Base-by-base conservation (phyloP, 2,797 vertebrate genomes). In the Dryobates pubescens region DNA sequence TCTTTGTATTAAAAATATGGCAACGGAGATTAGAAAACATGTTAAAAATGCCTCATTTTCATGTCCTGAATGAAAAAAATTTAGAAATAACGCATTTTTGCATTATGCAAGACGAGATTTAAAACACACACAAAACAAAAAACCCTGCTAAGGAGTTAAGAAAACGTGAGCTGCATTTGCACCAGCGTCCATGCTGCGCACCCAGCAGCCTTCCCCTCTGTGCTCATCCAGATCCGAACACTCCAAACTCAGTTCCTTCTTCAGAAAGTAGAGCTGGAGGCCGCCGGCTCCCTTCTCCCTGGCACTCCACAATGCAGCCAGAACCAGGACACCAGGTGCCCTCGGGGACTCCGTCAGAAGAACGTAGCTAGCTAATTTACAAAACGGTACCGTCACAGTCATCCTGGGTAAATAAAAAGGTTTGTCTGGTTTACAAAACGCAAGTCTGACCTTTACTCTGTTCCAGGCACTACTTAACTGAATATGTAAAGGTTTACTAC, bases 381-480 rank as follows among this genome's bases (percentile, higher is more conserved):
- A 87, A 86, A 92, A 80, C 1, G 63, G 43, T 70, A 63, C 90
- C 17, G 3, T 61, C 84, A 13, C 27, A 51, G 88, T 72, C 93
- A 9, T 58, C 43, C 8, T 38, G 95, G 89, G 88, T 32, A 89
- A 92, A 95, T 26, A 87, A 90, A 96, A 95, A 96, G 45, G 72
- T 72, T 76, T 34, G 82, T 90, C 71, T 17, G 70, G 76, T 89
- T 88, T 77, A 94, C 62, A 93, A 94, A 90, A 93, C 2, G 0
- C 1, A 64, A 78, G 95, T 93, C 80, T 10, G 89, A 90, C 85
- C 89, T 90, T 68, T 77, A 29, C 91, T 93, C 80, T 89, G 93
- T 95, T 95, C 93, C 94, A 96, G 97, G 96, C 96, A 94, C 96
- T 95, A 73, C 95, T 87, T 78, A 88, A 94, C 96, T 26, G 84